phyloP scores from a whole-genome alignment of 2,888 invertebrate genomes.

The Eugnorisma glareosa region DNA sequence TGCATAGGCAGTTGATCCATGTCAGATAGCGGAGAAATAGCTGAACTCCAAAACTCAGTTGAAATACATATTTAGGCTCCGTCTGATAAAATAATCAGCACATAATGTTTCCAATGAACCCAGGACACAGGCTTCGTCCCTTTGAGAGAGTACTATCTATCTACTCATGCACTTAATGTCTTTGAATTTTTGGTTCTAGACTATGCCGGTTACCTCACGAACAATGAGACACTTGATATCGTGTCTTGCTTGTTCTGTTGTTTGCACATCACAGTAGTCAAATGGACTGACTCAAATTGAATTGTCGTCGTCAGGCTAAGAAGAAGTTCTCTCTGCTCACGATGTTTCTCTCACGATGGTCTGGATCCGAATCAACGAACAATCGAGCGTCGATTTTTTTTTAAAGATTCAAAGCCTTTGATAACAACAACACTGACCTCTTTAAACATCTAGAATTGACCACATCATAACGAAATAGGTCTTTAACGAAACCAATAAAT shows the following conservation, averaged over 20 bases:
- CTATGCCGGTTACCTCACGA: neutral
- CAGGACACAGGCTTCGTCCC: neutral
- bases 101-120: neutral
- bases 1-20: too few species aligned
- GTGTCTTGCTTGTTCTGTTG: too few species aligned
- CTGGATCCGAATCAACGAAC: neutral
- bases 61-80: neutral
- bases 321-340: neutral
- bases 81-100: neutral
- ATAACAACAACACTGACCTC: neutral
- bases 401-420: neutral
- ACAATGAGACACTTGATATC: too few species aligned
- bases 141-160: too few species aligned
- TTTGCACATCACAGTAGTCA: too few species aligned
- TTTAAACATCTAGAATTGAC: neutral
- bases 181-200: neutral
- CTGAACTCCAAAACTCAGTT: too few species aligned
- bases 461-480: slow-evolving; percentile 23
- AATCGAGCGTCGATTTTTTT: neutral
- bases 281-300: neutral
- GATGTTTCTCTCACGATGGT: neutral
- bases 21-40: too few species aligned
- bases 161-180: too few species aligned
- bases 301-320: neutral
- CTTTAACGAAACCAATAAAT: slow-evolving; percentile 61